Percentiles rank a stretch among this genome's conserved stretches.
Conservation (phyloP, 2,113 vertebrate genomes). For the Crotalus viridis region DNA sequence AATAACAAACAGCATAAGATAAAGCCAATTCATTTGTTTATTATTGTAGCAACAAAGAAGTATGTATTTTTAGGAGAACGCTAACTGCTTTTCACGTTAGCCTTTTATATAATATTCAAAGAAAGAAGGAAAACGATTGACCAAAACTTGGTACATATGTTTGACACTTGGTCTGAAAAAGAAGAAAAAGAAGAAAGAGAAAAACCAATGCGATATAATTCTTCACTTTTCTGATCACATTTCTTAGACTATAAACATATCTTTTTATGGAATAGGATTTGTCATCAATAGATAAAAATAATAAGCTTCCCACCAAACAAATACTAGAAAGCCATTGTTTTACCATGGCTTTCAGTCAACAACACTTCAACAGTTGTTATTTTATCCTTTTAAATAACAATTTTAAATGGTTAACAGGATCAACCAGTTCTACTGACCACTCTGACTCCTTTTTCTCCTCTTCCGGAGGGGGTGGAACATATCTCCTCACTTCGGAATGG, state of each 20-base stretch:
- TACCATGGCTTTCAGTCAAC: background rate
- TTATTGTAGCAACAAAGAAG: background rate
- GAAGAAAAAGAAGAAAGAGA: background rate
- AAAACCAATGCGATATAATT: background rate
- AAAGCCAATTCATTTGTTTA: background rate
- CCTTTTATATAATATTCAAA: background rate
- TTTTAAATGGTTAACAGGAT: background rate
- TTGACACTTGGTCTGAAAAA: background rate
- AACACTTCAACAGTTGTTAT: background rate
- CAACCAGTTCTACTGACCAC: background rate
- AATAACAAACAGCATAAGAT: background rate
- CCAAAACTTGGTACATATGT: background rate
- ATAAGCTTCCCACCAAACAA: background rate
- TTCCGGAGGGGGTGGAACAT: background rate
- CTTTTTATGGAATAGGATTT: background rate
- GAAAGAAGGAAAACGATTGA: background rate
- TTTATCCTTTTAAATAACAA: background rate
- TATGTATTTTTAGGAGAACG: background rate
- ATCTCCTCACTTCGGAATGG: background rate
- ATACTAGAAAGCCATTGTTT: background rate
- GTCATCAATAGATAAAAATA: background rate
- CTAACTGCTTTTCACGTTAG: background rate
- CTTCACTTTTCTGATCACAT: background rate
- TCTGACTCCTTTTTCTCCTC: background rate
- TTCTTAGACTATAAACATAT: background rate